Evolutionary conservation across 2,113 vertebrate species (phyloP).

Genomic region (Carassius auratus): DNA sequence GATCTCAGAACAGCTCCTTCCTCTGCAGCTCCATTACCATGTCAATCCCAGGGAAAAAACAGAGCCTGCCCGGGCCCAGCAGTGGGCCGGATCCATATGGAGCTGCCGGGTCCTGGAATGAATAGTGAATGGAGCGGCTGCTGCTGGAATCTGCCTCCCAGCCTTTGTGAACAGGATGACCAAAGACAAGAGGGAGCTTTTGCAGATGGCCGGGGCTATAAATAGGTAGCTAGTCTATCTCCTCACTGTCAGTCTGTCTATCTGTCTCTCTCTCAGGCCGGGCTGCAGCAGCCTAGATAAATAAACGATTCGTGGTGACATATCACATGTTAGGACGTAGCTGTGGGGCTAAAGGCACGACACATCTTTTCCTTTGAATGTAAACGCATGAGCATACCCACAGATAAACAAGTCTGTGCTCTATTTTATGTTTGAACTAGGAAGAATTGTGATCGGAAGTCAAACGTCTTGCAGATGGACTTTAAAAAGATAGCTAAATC

Average conservation of each 20-base stretch:
- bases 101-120: slow-evolving; percentile 88
- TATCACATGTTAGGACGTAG: slow-evolving; percentile 52
- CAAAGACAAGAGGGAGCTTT: slow-evolving; percentile 85
- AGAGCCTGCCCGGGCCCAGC: slow-evolving; percentile 86
- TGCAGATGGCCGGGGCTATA: slow-evolving; percentile 89
- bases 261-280: slow-evolving; percentile 74
- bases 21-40: slow-evolving; percentile 92
- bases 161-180: slow-evolving; percentile 93
- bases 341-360: slow-evolving; percentile 53
- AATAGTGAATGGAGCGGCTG: slow-evolving; percentile 93
- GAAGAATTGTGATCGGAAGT: slow-evolving; percentile 66
- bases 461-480: slow-evolving; percentile 76
- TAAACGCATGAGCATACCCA: slow-evolving; percentile 32
- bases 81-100: slow-evolving; percentile 89
- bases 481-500: slow-evolving; percentile 79
- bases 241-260: slow-evolving; percentile 78
- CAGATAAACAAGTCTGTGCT: slow-evolving; percentile 22
- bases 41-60: slow-evolving; percentile 86
- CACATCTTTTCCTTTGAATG: slow-evolving; percentile 39
- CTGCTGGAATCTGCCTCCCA: slow-evolving; percentile 92
- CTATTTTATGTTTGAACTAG: slow-evolving; percentile 45
- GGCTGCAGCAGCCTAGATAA: slow-evolving; percentile 48
- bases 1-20: slow-evolving; percentile 59
- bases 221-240: slow-evolving; percentile 83
- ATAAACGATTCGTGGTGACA: slow-evolving; percentile 60